Conservation (phyloP, 2,113 vertebrate species). For the Rutilus rutilus region DNA sequence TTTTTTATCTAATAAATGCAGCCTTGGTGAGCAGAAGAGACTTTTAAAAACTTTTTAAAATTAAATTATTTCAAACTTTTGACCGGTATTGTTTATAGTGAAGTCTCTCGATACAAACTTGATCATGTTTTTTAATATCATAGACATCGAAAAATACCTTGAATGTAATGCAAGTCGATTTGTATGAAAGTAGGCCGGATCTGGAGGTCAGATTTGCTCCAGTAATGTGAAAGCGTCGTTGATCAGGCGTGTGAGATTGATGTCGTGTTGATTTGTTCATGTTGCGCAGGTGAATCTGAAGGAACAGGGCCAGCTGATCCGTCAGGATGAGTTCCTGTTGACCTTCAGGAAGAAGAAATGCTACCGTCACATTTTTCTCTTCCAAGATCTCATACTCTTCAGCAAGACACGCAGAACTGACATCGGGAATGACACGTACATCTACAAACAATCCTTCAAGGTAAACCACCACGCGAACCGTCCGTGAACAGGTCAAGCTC, state of each 20-base stretch:
- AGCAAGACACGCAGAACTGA: conserved; percentile 80
- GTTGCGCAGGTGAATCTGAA: conserved; percentile 77
- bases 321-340: conserved; percentile 77
- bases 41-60: neutral
- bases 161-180: no score
- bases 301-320: conserved; percentile 79
- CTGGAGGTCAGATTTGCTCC: no score
- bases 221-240: neutral
- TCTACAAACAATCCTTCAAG: conserved; percentile 84
- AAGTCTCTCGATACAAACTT: neutral
- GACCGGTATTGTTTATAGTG: neutral
- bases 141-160: neutral
- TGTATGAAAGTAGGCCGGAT: no score
- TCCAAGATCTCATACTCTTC: conserved; percentile 80
- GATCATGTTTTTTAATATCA: neutral
- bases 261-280: neutral
- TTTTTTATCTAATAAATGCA: neutral
- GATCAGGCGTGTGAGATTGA: neutral
- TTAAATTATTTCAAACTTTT: neutral
- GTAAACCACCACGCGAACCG: conserved; percentile 55
- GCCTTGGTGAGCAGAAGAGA: neutral
- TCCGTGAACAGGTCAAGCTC: neutral
- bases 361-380: conserved; percentile 78
- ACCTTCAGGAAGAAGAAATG: conserved; percentile 78
- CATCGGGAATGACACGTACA: conserved; percentile 76